phyloP scores from a whole-genome alignment of 53 echinoderm and acorn worm genomes.

The Holothuria leucospilota region DNA sequence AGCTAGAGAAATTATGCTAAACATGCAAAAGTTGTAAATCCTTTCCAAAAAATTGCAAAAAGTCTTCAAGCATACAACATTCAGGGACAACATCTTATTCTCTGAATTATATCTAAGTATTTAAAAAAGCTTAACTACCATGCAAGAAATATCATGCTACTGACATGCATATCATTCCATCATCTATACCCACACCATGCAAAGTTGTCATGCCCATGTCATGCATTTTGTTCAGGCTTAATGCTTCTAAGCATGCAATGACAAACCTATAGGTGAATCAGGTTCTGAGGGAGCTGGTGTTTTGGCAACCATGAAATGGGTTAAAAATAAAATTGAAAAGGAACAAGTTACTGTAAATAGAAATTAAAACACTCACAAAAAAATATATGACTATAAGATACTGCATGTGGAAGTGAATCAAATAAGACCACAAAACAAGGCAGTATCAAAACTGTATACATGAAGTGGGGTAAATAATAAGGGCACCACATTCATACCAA shows the following conservation, averaged over 20 bases:
- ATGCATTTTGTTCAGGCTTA: neutral
- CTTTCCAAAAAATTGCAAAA: too few relatives aligned
- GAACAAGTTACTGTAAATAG: neutral
- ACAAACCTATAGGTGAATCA: constrained; percentile 40
- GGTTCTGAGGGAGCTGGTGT: constrained; percentile 30
- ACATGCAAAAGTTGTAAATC: too few relatives aligned
- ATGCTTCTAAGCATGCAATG: neutral
- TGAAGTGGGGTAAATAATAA: too few relatives aligned
- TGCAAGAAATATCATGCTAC: constrained; percentile 46
- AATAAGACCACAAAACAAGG: too few relatives aligned
- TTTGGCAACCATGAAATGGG: constrained; percentile 18
- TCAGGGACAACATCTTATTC: too few relatives aligned
- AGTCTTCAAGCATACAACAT: too few relatives aligned
- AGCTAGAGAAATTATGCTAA: too few relatives aligned
- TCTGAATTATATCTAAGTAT: too few relatives aligned
- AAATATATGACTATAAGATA: too few relatives aligned
- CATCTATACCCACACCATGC: neutral
- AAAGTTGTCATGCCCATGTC: neutral
- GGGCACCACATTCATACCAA: too few relatives aligned
- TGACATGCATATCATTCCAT: constrained; percentile 34
- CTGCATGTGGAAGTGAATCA: too few relatives aligned
- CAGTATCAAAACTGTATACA: too few relatives aligned
- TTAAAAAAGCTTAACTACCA: neutral
- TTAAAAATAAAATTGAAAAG: constrained; percentile 2
- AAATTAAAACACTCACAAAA: neutral